A percentile compares a stretch with the other conserved stretches of the same genome.
These are phyloP conservation scores for Typhlomys cinereus DNA, from an alignment of 2,113 vertebrate species.

Conservation along the genomic window DNA sequence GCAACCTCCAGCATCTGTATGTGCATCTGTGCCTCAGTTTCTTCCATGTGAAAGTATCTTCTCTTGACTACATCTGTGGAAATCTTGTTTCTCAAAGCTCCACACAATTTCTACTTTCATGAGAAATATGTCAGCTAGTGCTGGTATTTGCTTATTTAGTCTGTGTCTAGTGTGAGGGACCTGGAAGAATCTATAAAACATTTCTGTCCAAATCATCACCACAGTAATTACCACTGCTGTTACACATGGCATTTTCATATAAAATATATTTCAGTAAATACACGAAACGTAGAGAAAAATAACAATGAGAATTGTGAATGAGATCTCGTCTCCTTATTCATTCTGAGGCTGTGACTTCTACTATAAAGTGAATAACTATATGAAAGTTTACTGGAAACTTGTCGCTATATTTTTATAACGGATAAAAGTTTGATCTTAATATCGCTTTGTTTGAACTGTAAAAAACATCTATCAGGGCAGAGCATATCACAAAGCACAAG, in stretches of 20 bases:
- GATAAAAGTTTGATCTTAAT: not conserved
- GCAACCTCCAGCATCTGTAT: not conserved
- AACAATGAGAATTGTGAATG: not conserved
- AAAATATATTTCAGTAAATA: not conserved
- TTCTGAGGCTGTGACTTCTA: not conserved
- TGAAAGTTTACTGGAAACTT: not conserved
- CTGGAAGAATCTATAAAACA: not conserved
- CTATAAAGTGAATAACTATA: not conserved
- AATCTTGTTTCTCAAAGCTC: not conserved
- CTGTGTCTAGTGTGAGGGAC: not conserved
- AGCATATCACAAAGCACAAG: not conserved
- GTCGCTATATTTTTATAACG: not conserved
- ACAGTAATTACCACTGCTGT: not conserved
- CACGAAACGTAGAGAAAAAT: not conserved
- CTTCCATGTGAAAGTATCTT: not conserved
- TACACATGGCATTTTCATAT: not conserved
- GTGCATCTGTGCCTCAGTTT: not conserved
- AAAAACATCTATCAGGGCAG: not conserved
- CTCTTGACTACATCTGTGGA: not conserved
- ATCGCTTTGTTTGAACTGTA: not conserved
- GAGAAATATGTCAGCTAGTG: not conserved
- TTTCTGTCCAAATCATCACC: not conserved
- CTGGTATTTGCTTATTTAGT: not conserved
- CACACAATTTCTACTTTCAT: not conserved
- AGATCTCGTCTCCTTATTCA: not conserved